Percentiles rank a stretch among this genome's conserved stretches.
Evolutionary conservation across 2,888 invertebrate species (phyloP).

Genomic region (Onthophagus sagittarius): DNA sequence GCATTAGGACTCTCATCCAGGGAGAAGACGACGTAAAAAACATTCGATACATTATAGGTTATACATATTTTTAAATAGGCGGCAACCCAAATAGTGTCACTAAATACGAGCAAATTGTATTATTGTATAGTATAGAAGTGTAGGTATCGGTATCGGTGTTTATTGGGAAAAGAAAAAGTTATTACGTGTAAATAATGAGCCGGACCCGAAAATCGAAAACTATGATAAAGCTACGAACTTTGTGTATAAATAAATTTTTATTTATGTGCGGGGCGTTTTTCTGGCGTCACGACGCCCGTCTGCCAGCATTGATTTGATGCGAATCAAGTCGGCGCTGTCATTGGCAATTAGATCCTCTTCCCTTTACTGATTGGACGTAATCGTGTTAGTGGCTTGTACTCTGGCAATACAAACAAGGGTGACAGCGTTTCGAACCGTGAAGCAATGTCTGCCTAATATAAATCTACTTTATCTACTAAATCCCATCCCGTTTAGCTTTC

Average conservation of each 20-base stretch:
- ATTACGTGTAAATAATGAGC: constrained; percentile 8
- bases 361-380: constrained; percentile 47
- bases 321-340: constrained; percentile 44
- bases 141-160: background rate
- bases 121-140: background rate
- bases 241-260: constrained; percentile 21
- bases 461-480: background rate
- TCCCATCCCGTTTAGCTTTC: background rate
- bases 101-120: background rate
- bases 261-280: constrained; percentile 16
- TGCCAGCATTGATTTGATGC: constrained; percentile 39
- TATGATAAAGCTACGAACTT: constrained; percentile 2
- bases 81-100: background rate
- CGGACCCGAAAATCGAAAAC: background rate
- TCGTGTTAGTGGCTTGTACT: constrained; percentile 46
- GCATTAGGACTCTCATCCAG: constrained; percentile 65
- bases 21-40: constrained; percentile 22
- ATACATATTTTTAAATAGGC: constrained; percentile 16
- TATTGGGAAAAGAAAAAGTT: background rate
- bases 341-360: constrained; percentile 46
- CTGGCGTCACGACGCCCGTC: constrained; percentile 10
- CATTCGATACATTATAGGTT: constrained; percentile 4
- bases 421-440: constrained; percentile 32
- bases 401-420: constrained; percentile 48
- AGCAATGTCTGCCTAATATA: constrained; percentile 7